Conservation (phyloP, 2,888 invertebrate genomes). For the Prenolepis imparis region DNA sequence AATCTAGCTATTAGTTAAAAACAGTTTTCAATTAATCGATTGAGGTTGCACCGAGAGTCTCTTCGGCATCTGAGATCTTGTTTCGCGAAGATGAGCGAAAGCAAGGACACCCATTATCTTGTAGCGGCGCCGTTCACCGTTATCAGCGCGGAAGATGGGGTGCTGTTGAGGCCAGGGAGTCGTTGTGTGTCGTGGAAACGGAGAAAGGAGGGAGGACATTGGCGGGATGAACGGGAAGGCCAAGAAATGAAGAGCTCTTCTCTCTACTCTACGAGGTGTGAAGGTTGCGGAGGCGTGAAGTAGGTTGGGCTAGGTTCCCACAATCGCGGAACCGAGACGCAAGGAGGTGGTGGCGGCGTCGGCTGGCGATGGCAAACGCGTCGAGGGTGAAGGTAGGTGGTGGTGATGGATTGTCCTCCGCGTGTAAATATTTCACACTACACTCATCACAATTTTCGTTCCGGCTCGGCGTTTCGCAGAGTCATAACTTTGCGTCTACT, state of each 20-base stretch:
- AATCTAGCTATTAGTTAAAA: neutral
- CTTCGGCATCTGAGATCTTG: conserved; percentile 34
- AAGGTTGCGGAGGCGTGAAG: conserved; percentile 80
- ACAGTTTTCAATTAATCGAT: conserved; percentile 47
- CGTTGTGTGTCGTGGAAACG: conserved; percentile 59
- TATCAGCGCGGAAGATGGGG: conserved; percentile 56
- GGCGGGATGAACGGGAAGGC: conserved; percentile 55
- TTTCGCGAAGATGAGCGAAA: conserved; percentile 29
- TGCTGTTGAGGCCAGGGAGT: conserved; percentile 58
- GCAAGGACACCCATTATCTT: conserved; percentile 59
- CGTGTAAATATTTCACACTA: conserved; percentile 83
- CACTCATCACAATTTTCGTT: conserved; percentile 83
- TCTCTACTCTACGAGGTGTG: conserved; percentile 79
- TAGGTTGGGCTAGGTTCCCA: conserved; percentile 70
- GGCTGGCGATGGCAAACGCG: conserved; percentile 69
- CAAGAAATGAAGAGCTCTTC: conserved; percentile 82
- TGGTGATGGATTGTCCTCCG: conserved; percentile 81
- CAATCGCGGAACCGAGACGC: conserved; percentile 63
- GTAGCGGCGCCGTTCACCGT: conserved; percentile 46
- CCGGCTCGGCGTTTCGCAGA: conserved; percentile 70
- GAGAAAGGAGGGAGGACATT: conserved; percentile 37
- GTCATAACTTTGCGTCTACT: conserved; percentile 74
- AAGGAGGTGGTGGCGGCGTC: conserved; percentile 62
- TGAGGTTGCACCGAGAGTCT: conserved; percentile 33
- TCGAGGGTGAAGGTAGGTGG: conserved; percentile 69